Percentiles rank a stretch among this genome's conserved stretches.
Evolutionary conservation across 2,797 vertebrate species (phyloP).

Genomic region (Rhinichthys osculus): DNA sequence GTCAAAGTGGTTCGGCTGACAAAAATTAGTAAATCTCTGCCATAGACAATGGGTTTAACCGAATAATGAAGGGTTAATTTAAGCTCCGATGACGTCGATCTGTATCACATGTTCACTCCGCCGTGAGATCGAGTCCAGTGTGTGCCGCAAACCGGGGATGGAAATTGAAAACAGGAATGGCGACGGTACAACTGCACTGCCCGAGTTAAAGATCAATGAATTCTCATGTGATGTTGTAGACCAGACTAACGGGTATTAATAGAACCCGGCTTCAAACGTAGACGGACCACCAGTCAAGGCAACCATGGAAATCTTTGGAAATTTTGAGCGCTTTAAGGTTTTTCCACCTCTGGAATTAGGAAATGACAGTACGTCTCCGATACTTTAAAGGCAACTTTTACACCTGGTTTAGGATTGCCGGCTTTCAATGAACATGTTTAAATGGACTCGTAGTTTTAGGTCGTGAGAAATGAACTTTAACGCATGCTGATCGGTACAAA

Average conservation of each 20-base stretch:
- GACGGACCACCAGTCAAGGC: conserved; percentile 1
- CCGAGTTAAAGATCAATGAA: conserved; percentile 16
- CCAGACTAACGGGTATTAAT: conserved; percentile 54
- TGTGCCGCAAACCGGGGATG: not conserved
- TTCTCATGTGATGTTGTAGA: conserved; percentile 57
- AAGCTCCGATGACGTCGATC: conserved; percentile 1
- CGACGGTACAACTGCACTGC: not conserved
- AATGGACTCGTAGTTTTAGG: not conserved
- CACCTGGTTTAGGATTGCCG: not conserved
- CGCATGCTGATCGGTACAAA: not conserved
- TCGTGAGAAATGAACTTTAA: not conserved
- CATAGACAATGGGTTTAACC: too few relatives aligned
- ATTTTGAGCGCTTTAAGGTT: conserved; percentile 31
- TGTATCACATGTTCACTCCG: conserved; percentile 14
- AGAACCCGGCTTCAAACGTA: conserved; percentile 36
- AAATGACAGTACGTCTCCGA: conserved; percentile 27
- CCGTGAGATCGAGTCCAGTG: not conserved
- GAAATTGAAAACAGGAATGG: conserved; percentile 29
- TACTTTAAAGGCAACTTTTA: conserved; percentile 47
- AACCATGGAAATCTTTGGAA: conserved; percentile 59
- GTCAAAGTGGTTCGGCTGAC: not conserved
- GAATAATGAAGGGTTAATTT: not conserved
- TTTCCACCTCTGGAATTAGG: conserved; percentile 44
- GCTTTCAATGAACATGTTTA: conserved; percentile 4
- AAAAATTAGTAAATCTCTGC: not conserved